Evolutionary conservation across 2,888 invertebrate species (phyloP).

Genomic region (Apotomis capreana): DNA sequence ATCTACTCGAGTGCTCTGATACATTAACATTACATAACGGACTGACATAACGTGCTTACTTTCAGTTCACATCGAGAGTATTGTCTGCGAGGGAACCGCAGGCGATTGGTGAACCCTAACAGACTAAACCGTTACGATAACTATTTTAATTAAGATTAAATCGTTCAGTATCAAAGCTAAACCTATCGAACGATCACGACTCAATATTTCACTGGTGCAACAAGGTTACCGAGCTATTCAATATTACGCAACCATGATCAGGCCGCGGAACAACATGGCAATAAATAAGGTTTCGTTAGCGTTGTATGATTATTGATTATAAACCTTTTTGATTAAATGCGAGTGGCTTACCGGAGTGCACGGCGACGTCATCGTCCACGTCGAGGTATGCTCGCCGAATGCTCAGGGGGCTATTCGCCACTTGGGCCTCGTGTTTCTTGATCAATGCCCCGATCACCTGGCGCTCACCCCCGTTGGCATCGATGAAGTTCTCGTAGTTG

Average conservation of each 20-base stretch:
- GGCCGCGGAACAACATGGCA: conserved; percentile 19
- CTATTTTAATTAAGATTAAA: conserved; percentile 12
- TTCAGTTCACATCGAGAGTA: conserved; percentile 27
- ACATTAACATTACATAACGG: conserved; percentile 50
- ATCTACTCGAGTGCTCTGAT: conserved; percentile 45
- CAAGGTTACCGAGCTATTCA: conserved; percentile 44
- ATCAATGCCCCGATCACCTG: conserved; percentile 77
- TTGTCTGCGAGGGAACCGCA: conserved; percentile 7
- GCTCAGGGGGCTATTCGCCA: conserved; percentile 75
- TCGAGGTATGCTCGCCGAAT: conserved; percentile 78
- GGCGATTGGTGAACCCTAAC: conserved; percentile 11
- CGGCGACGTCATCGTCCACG: conserved; percentile 87
- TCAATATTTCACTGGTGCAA: conserved; percentile 44
- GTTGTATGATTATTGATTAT: conserved; percentile 6
- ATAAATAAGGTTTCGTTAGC: conserved; percentile 16
- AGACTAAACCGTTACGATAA: conserved; percentile 9
- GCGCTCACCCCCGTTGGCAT: conserved; percentile 70
- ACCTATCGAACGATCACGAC: conserved; percentile 35
- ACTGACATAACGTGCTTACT: conserved; percentile 34
- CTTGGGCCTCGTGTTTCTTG: conserved; percentile 74
- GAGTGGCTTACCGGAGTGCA: conserved; percentile 87
- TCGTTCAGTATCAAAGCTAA: conserved; percentile 8
- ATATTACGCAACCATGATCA: conserved; percentile 40
- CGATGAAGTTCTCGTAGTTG: conserved; percentile 72
- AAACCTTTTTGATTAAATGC: background rate